Evolutionary conservation across 2,888 invertebrate genomes (phyloP).

Genomic region (Trichacis sp.): DNA sequence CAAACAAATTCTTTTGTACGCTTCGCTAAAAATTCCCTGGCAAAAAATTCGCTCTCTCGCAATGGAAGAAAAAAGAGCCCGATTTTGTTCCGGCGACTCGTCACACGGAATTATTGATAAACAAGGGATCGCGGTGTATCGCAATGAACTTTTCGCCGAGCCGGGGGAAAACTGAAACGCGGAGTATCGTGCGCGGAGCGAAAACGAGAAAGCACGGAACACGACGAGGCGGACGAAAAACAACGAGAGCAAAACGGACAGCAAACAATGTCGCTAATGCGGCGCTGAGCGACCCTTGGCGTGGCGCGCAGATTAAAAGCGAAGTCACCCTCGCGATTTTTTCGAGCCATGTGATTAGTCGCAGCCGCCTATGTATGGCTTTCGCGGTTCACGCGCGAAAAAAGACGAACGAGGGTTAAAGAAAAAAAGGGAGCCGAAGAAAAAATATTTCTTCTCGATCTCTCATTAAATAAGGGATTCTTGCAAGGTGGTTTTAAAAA

Average conservation of each 20-base stretch:
- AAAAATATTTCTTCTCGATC: too few species aligned
- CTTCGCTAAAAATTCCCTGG: too few species aligned
- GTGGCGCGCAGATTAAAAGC: conserved; percentile 44
- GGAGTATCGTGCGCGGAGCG: background rate
- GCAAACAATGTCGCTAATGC: conserved; percentile 11
- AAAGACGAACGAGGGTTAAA: background rate
- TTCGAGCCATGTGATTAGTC: conserved; percentile 6
- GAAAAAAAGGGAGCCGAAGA: background rate
- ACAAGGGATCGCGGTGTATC: background rate
- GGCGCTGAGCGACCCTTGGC: conserved; percentile 4
- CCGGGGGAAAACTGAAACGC: too few species aligned
- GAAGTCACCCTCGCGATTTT: conserved; percentile 28
- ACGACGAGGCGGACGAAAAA: background rate
- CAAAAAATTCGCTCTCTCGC: too few species aligned
- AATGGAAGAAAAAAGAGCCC: too few species aligned
- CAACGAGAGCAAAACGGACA: conserved; percentile 7
- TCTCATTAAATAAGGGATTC: too few species aligned
- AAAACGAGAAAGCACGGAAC: conserved; percentile 1
- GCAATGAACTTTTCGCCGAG: too few species aligned
- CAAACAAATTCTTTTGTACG: too few species aligned
- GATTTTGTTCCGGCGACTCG: too few species aligned
- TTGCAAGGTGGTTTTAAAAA: too few species aligned
- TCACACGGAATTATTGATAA: background rate
- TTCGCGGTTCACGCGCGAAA: background rate
- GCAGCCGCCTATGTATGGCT: background rate